Evolutionary conservation across 1,140 invertebrate species (phyloP), one percentile per base, ranked within the genome.

Genomic region (Meloidogyne hapla): DNA sequence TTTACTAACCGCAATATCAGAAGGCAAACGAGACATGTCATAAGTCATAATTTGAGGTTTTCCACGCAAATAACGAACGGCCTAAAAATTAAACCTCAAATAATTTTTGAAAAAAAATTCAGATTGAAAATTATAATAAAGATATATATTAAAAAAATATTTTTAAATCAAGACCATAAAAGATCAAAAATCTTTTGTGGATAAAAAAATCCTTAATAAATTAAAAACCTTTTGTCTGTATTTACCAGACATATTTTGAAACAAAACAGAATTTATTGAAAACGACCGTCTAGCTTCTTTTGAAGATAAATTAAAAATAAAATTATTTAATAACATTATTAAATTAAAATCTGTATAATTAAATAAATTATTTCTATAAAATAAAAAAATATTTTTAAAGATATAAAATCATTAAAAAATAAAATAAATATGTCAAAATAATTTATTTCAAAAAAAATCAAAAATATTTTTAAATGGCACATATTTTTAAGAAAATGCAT

Each of bases 1-100:
- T 66, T 86, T 86, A 68, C 80, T 42, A 2, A 86, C 80, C 2
- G 84, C 84, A 64, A 86, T 86, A 56, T 86, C 86, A 26, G 80
- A 77, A 2, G 84, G 84, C 48, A 77, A 76, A 45, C 77, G 76
- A 66, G 82, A 69, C 84, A 87, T 86, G 67, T 87, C 84, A 62
- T 87, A 87, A 0, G 84, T 85, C 15, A 85, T 68, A n/a, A 82
- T 74, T 62, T 77, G 78, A 2, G 83, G 74, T 18, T 79, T 69
- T 45, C 85, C 76, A 9, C 26, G 26, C 38, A 68, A 64, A 71
- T 33, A 67, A 5, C 65, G 15, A 28, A 33, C 12, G 23, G 42
- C 33, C 40, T 26, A 73, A 28, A 15, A 74, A 28, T 18, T 26
- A 48, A 42, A 15, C 6, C 33, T 33, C 4, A 33, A 33, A 33